These are phyloP conservation scores for Neolamprologus falcicula DNA, from an alignment of 2,113 vertebrate genomes.

Conservation along the genomic window DNA sequence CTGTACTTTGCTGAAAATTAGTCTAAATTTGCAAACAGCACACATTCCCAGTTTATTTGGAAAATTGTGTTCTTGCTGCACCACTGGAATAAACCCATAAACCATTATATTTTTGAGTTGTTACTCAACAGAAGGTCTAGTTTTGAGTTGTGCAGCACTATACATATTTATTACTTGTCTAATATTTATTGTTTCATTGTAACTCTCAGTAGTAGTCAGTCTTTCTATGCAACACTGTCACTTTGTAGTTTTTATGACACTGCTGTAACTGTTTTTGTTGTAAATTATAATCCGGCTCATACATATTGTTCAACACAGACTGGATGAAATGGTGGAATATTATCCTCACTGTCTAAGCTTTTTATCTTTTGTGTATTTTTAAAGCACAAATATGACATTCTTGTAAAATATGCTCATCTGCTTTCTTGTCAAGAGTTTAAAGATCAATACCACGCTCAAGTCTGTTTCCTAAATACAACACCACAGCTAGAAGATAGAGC, in stretches of 20 bases:
- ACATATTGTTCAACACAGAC: neutral
- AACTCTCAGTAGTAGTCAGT: conserved; percentile 6
- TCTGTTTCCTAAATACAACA: neutral
- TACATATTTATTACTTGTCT: conserved; percentile 42
- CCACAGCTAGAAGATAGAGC: neutral
- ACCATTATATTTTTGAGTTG: neutral
- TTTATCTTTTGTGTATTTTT: neutral
- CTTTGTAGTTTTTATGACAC: neutral
- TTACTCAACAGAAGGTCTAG: neutral
- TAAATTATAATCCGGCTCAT: neutral
- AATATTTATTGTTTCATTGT: conserved; percentile 39
- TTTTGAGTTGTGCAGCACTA: neutral
- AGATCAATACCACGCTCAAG: neutral
- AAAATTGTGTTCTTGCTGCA: neutral
- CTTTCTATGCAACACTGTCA: conserved; percentile 54
- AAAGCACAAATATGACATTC: neutral
- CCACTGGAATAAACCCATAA: neutral
- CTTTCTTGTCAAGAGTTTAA: neutral
- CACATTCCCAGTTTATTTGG: neutral
- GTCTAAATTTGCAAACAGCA: neutral
- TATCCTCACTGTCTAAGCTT: neutral
- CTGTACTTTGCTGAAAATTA: neutral
- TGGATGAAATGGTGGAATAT: neutral
- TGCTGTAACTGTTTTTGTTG: neutral
- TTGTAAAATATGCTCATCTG: neutral